phyloP scores from a whole-genome alignment of 2,797 vertebrate species.

The Gallinago stenura region DNA sequence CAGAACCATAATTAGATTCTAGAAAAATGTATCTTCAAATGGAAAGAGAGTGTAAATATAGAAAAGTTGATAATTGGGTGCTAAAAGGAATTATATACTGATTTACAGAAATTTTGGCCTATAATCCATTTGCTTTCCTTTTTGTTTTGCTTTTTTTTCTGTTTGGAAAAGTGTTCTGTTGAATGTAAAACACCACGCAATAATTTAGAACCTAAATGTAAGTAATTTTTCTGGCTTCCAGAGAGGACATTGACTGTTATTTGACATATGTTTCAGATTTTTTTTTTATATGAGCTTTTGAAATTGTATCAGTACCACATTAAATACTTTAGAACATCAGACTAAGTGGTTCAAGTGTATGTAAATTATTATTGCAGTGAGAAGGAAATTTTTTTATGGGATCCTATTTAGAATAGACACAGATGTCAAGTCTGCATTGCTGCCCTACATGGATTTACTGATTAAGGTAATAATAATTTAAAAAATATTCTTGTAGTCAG shows the following conservation, averaged over 20 bases:
- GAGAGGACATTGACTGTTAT: neutral
- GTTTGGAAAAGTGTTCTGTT: neutral
- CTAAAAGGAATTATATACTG: neutral
- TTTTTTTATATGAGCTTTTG: neutral
- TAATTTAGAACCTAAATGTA: neutral
- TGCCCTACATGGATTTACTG: neutral
- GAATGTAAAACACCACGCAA: neutral
- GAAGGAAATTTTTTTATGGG: neutral
- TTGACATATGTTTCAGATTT: neutral
- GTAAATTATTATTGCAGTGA: neutral
- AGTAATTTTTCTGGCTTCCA: neutral
- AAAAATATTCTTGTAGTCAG: neutral
- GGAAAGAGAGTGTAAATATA: constrained; percentile 23
- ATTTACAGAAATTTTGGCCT: neutral
- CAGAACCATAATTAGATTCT: constrained; percentile 33
- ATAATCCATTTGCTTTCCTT: neutral
- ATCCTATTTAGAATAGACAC: neutral
- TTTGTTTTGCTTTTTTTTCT: neutral
- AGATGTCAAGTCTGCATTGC: neutral
- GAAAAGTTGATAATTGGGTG: constrained; percentile 18
- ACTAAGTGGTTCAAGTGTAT: neutral
- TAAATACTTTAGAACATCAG: neutral
- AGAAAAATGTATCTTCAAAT: constrained; percentile 45
- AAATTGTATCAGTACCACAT: neutral
- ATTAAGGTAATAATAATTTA: neutral